Evolutionary conservation across 2,113 vertebrate genomes (phyloP).

Genomic region (Chascanopsetta lugubris): DNA sequence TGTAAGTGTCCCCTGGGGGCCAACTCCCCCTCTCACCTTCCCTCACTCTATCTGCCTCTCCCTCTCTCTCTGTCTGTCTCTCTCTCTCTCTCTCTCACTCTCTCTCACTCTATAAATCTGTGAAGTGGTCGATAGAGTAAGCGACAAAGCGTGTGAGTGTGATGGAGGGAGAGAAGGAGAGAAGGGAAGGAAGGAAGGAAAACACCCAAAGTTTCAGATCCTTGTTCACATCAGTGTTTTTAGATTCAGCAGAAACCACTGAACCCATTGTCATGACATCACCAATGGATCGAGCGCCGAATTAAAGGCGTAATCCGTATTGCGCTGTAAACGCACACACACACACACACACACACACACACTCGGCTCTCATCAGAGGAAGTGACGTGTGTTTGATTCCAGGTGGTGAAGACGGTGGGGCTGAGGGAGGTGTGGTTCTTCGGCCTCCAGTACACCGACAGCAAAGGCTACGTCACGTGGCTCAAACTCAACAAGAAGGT

Average conservation of each 20-base stretch:
- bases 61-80: neutral
- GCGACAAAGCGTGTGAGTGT: constrained; percentile 2
- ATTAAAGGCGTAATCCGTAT: too few species aligned
- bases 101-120: neutral
- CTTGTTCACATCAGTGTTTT: too few species aligned
- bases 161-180: neutral
- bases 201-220: too few species aligned
- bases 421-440: constrained; percentile 99
- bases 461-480: constrained; percentile 97
- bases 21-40: neutral
- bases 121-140: neutral
- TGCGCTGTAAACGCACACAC: too few species aligned
- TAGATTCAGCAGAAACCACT: too few species aligned
- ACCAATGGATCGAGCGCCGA: too few species aligned
- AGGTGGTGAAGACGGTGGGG: constrained; percentile 99
- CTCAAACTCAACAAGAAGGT: constrained; percentile 99
- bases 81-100: neutral
- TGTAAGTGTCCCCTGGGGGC: constrained; percentile 24
- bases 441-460: constrained; percentile 96
- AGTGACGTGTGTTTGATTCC: constrained; percentile 5
- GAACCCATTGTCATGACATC: too few species aligned
- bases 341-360: too few species aligned
- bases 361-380: too few species aligned
- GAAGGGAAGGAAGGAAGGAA: neutral
- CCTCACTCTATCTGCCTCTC: neutral